Conservation (phyloP, 2,888 invertebrate species). For the Apamea epomidion region DNA sequence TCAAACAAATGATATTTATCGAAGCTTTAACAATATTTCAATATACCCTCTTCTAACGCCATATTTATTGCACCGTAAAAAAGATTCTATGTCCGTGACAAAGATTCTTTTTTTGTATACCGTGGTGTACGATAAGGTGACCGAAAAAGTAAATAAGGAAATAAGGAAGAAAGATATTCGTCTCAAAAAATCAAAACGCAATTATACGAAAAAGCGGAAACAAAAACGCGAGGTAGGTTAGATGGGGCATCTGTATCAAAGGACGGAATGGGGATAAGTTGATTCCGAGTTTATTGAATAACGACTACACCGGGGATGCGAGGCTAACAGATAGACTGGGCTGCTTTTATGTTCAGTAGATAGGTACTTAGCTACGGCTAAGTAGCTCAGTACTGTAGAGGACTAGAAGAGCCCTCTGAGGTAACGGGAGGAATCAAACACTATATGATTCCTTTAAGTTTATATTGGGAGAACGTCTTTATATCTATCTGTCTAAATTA, state of each 20-base stretch:
- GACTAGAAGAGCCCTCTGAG: too few species aligned
- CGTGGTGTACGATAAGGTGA: slow-evolving; percentile 34
- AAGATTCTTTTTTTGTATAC: slow-evolving; percentile 2
- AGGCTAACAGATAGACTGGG: slow-evolving; percentile 16
- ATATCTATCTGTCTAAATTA: too few species aligned
- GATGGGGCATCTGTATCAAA: slow-evolving; percentile 73
- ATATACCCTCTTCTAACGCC: slow-evolving; percentile 16
- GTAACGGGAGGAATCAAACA: too few species aligned
- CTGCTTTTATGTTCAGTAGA: slow-evolving; percentile 3
- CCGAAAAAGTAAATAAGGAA: slow-evolving; percentile 50
- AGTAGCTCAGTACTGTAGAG: too few species aligned
- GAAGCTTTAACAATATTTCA: slow-evolving; percentile 24
- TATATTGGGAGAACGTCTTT: too few species aligned
- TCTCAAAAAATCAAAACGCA: slow-evolving; percentile 66
- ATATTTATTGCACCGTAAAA: slow-evolving; percentile 24
- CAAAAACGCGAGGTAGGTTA: slow-evolving; percentile 66
- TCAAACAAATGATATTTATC: slow-evolving; percentile 16
- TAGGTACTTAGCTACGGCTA: background rate
- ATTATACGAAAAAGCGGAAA: slow-evolving; percentile 65
- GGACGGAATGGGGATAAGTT: slow-evolving; percentile 69
- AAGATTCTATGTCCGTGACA: slow-evolving; percentile 1
- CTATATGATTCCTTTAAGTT: too few species aligned
- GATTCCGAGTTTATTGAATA: slow-evolving; percentile 63
- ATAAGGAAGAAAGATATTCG: slow-evolving; percentile 24
- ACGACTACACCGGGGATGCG: slow-evolving; percentile 41